Evolutionary conservation across 2,113 vertebrate species (phyloP).

Genomic region (Rhynchomys soricoides): DNA sequence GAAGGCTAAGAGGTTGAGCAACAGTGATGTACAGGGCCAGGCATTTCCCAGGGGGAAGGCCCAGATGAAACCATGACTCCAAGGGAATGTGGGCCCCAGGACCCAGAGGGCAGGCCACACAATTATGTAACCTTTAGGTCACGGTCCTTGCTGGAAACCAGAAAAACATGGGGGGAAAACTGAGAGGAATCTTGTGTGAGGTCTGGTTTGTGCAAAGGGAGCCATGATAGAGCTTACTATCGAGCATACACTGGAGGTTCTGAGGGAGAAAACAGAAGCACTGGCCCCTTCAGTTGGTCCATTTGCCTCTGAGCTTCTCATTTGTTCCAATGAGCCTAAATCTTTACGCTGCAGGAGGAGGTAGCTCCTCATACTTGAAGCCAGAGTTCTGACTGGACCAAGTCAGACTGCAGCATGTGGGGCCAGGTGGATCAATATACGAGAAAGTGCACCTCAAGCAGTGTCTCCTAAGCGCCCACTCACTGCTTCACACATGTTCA

Average conservation of each 20-base stretch:
- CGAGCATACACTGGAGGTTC: not conserved
- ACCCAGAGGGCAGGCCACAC: not conserved
- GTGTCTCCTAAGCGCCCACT: not conserved
- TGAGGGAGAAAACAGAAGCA: not conserved
- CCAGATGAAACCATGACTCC: slow-evolving; percentile 8
- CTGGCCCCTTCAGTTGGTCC: not conserved
- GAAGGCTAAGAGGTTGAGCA: not conserved
- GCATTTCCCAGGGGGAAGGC: slow-evolving; percentile 14
- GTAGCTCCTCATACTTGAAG: not conserved
- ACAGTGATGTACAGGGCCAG: not conserved
- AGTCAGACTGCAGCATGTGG: not conserved
- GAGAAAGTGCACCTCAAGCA: not conserved
- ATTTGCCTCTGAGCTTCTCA: not conserved
- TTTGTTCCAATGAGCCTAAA: not conserved
- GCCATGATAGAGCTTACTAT: not conserved
- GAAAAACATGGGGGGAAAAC: slow-evolving; percentile 46
- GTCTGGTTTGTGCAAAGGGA: not conserved
- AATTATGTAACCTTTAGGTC: not conserved
- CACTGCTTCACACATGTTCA: not conserved
- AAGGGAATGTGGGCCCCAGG: not conserved
- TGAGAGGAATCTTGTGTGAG: not conserved
- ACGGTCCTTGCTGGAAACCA: slow-evolving; percentile 41
- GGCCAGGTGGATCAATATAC: not conserved
- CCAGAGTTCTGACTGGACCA: not conserved
- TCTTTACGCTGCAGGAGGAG: not conserved